Base-by-base conservation (phyloP, 2,888 invertebrate genomes). In the Unio pictorum region DNA sequence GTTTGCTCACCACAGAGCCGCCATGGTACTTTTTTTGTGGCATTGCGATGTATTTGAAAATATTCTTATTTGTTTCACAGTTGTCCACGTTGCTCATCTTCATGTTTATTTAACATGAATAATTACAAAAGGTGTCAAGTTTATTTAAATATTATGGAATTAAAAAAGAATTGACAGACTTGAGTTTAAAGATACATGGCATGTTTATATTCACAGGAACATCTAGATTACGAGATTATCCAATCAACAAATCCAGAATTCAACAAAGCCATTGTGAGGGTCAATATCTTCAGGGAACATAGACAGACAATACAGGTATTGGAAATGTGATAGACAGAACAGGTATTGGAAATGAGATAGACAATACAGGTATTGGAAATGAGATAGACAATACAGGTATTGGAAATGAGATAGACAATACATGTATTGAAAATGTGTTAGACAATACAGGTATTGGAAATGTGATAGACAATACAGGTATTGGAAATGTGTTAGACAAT, bases 201-300 rank as follows among this genome's bases (percentile, higher is more conserved):
- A 26, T 11, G 18, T 45, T 64, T 59, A 30, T 64, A 5, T 59
- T 58, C 61, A 64, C 94, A 98, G 91, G 98, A 99, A 89, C 98
- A 99, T 88, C 93, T 95, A 26, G 98, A 99, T 89, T 99, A 98
- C 90, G 96, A 95, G 77, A 93, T 98, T 68, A 94, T 98, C 59
- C 95, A 97, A 87, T 98, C 98, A 0, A 96, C 96, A 0, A 97
- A 99, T 91, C 95, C 96, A 0, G 98, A 99, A 78, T 97, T 96
- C 89, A 97, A 98, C 90, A 98, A 98, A 91, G 97, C 98, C 0
- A 94, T 98, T 68, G 95, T 99, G 3, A 93, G 97, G 75, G 95
- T 99, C 11, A 98, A 98, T 90, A 93, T 99, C 55, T 95, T 95
- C 67, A 93, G 95, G 65, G 95, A 96, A 86, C 96, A 96, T 76